These are phyloP conservation scores for Orchesella cincta DNA, from an alignment of 1,140 invertebrate species.

Conservation along the genomic window DNA sequence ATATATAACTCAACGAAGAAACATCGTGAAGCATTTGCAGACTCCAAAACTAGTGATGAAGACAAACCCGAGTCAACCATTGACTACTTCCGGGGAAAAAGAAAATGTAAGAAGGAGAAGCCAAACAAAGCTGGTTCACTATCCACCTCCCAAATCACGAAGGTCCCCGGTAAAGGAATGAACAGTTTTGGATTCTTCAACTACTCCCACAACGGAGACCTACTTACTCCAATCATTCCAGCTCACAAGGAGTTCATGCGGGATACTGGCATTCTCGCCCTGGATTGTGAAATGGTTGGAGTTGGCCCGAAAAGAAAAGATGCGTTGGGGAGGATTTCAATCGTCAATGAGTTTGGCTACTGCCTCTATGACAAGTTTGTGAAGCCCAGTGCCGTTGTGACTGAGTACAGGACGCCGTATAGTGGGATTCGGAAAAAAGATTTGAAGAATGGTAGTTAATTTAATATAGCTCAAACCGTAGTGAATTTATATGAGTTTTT, in stretches of 20 bases:
- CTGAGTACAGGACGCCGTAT: conserved; percentile 81
- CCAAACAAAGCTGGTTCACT: not conserved
- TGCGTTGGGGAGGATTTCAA: conserved; percentile 84
- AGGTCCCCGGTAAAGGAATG: not conserved
- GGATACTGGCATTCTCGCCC: conserved; percentile 71
- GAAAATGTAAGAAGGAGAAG: too few relatives aligned
- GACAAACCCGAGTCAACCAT: too few relatives aligned
- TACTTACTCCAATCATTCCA: not conserved
- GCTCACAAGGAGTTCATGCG: conserved; percentile 9
- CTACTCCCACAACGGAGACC: not conserved
- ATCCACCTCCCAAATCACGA: not conserved
- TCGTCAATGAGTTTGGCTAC: conserved; percentile 84
- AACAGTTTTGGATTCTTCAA: not conserved
- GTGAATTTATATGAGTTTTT: conserved; percentile 14
- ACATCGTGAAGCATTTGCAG: too few relatives aligned
- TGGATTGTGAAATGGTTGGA: conserved; percentile 98
- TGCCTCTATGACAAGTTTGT: conserved; percentile 91
- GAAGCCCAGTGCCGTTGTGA: conserved; percentile 73
- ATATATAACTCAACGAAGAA: too few relatives aligned
- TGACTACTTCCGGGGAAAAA: too few relatives aligned
- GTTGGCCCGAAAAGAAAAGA: conserved; percentile 72
- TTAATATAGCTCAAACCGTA: conserved; percentile 33
- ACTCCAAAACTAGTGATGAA: too few relatives aligned
- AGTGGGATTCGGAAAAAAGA: conserved; percentile 81
- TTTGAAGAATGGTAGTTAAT: conserved; percentile 61